phyloP scores from a whole-genome alignment of 2,888 invertebrate genomes.

The Caenorhabditis sp. region DNA sequence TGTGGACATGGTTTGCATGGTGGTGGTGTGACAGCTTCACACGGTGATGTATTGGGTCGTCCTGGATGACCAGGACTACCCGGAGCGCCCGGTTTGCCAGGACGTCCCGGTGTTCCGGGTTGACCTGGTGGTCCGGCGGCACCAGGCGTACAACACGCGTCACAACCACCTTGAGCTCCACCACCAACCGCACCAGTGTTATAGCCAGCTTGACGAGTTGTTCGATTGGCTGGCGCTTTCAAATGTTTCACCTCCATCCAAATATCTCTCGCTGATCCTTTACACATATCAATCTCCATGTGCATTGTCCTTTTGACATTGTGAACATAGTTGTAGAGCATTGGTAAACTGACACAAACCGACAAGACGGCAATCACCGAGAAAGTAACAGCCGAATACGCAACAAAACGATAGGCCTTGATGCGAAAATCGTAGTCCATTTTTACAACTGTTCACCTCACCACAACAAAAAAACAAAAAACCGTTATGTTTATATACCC shows the following conservation, averaged over 20 bases:
- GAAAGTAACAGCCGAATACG: slow-evolving; percentile 28
- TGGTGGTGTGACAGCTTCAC: slow-evolving; percentile 63
- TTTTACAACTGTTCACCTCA: neutral
- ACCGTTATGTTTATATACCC: neutral
- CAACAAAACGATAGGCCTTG: slow-evolving; percentile 25
- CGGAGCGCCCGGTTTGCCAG: slow-evolving; percentile 54
- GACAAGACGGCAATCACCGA: slow-evolving; percentile 25
- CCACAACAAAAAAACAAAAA: too few species aligned
- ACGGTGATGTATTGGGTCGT: slow-evolving; percentile 53
- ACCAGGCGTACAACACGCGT: slow-evolving; percentile 62
- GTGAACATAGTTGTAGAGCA: slow-evolving; percentile 55
- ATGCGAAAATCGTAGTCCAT: slow-evolving; percentile 15
- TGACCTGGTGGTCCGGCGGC: slow-evolving; percentile 53
- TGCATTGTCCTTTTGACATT: slow-evolving; percentile 45
- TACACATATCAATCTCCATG: slow-evolving; percentile 49
- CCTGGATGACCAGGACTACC: slow-evolving; percentile 58
- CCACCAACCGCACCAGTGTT: slow-evolving; percentile 19
- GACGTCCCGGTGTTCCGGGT: slow-evolving; percentile 52
- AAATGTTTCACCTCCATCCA: slow-evolving; percentile 55
- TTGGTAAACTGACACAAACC: slow-evolving; percentile 48
- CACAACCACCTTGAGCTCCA: slow-evolving; percentile 52
- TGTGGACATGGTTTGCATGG: slow-evolving; percentile 61
- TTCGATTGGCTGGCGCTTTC: slow-evolving; percentile 54
- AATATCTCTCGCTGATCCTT: slow-evolving; percentile 55
- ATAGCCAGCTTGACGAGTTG: slow-evolving; percentile 58